Evolutionary conservation across 2,113 vertebrate species (phyloP), one percentile per base, ranked within the genome.

Genomic region (Cynopterus brachyotis): DNA sequence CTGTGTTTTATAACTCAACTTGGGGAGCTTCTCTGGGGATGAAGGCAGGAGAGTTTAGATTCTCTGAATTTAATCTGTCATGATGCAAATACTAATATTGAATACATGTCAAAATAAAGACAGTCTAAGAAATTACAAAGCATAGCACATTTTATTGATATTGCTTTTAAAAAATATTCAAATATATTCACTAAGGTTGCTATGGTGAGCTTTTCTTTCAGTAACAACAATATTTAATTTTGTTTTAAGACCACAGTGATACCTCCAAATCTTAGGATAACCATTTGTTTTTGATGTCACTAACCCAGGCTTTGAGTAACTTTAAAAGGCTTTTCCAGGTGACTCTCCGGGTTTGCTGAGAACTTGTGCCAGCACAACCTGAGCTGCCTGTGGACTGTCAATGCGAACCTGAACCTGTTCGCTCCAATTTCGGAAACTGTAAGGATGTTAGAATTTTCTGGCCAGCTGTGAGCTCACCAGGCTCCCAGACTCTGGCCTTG

Each of bases 1-100:
- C 28, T 78, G 0, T 83, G 57, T 97, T 92, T 97, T 96, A 96
- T 82, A 79, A 91, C 78, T 94, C 93, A 82, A 89, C 93, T 93
- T 80, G 37, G 75, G 1, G 35, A 66, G 37, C 37, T 73, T 95
- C 84, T 91, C 87, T 96, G 50, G 70, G 84, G 50, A 93, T 76
- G n/a, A 59, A 45, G 2, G 42, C 53, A 92, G 26, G n/a, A 83
- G 60, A 89, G 60, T 84, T 94, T 66, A 92, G 66, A 92, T 80
- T 69, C 73, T 45, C 59, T 55, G 75, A 76, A 40, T 83, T 91
- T 67, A 97, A 85, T 96, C 69, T 75, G 10, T 30, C 30, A 10
- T 8, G 53, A 96, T 91, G 47, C 40, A 96, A 95, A 92, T 75
- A 37, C 16, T 82, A 92, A 85, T 45, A 37, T n/a, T 42, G 13